Base-by-base conservation (phyloP, 2,797 vertebrate species). In the Heliangelus exortis region DNA sequence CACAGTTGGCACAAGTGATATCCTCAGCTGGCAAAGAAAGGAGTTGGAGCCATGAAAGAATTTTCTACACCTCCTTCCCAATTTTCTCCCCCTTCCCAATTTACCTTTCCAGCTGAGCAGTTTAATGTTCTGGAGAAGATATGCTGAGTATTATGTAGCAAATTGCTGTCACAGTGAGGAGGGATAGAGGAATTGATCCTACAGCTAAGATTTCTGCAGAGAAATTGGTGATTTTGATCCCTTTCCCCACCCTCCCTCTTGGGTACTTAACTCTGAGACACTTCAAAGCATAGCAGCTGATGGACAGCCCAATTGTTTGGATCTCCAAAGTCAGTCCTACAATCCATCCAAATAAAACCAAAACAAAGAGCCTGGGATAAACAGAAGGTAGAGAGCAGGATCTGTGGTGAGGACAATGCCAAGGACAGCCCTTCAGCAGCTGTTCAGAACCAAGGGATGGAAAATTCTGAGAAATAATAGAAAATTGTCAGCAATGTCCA, bases 281-380 rank as follows among this genome's bases (percentile, higher is more conserved):
- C 3, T 68, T 36, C 28, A n/a, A 41, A 33, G 3, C 0, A 3
- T 3, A 4, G 13, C 3, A 41, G 28, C 51, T 33, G 45, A 31
- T 0, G 12, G 31, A 36, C n/a, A 72, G 26, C 22, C 22, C 45
- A 7, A 2, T 4, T 3, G 1, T 14, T 21, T 0, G 3, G 4
- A 33, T 25, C 31, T 36, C 47, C 48, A 47, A 51, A 28, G 17
- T 4, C 12, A 10, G 47, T 45, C 29, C 45, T 47, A 47, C 39
- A 71, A 2, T 1, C 48, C 26, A 65, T 15, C n/a, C 33, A 41
- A 87, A 66, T 3, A 51, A 11, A 41, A 41, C 7, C 2, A 2
- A 18, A 84, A n/a, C 12, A 5, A 80, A 77, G 47, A 61, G 3
- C 6, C 19, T 50, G 41, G 68, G 19, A 20, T 0, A 2, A n/a